phyloP scores from a whole-genome alignment of 2,888 invertebrate species.

The Pristionchus arcanus region DNA sequence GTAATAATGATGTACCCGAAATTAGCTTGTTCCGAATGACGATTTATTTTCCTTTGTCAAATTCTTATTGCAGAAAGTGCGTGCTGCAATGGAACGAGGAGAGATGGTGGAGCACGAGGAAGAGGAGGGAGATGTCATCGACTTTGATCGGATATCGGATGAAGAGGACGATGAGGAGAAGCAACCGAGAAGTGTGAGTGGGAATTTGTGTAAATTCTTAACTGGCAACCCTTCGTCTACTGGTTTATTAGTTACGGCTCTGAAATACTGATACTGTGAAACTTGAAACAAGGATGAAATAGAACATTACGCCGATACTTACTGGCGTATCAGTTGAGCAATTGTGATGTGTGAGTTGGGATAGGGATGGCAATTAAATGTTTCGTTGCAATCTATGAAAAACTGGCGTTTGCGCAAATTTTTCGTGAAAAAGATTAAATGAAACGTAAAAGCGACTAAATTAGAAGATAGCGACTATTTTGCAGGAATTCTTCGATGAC shows the following conservation, averaged over 20 bases:
- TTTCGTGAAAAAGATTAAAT: no score
- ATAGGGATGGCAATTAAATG: no score
- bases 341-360: no score
- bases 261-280: not conserved
- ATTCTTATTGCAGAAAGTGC: slow-evolving; percentile 5
- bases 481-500: slow-evolving; percentile 48
- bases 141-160: slow-evolving; percentile 49
- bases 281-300: not conserved
- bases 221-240: no score
- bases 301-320: no score
- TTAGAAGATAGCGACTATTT: not conserved
- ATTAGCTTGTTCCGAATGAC: no score
- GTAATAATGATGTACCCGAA: no score
- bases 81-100: slow-evolving; percentile 32
- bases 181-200: slow-evolving; percentile 16
- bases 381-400: no score
- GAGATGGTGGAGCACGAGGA: slow-evolving; percentile 34
- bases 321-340: no score
- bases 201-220: not conserved
- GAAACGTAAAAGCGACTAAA: no score
- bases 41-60: not conserved
- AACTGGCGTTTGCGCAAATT: no score
- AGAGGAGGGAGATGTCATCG: slow-evolving; percentile 45
- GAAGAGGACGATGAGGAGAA: slow-evolving; percentile 15
- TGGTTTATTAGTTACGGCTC: no score